Percentiles rank a stretch among this genome's conserved stretches.
Evolutionary conservation across 2,113 vertebrate species (phyloP).

Genomic region (Acrocephalus kingi): DNA sequence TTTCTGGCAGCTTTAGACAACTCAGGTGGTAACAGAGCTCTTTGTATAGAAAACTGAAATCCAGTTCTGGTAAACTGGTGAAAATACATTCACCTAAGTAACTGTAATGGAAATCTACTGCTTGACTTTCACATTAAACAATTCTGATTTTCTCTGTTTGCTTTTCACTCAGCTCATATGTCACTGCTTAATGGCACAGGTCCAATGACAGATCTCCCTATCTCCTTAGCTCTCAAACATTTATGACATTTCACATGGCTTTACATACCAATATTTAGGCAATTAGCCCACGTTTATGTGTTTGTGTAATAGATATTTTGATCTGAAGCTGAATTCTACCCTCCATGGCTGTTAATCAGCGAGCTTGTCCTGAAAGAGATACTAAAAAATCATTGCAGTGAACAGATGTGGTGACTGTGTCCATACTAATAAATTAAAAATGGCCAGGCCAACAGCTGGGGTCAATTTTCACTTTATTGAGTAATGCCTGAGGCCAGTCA

Average conservation of each 20-base stretch:
- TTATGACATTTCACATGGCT: background rate
- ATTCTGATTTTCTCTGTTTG: background rate
- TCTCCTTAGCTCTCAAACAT: background rate
- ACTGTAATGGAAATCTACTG: background rate
- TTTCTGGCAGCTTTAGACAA: background rate
- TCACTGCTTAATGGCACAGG: background rate
- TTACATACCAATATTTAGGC: background rate
- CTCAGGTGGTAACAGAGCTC: background rate
- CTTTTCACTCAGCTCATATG: background rate
- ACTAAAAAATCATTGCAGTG: conserved; percentile 3
- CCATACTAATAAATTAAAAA: conserved; percentile 12
- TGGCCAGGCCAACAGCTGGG: background rate
- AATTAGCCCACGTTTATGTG: background rate
- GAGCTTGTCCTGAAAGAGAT: background rate
- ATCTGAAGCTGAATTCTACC: background rate
- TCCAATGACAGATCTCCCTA: background rate
- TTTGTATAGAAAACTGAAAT: background rate
- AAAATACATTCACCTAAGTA: background rate
- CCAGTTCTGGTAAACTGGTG: background rate
- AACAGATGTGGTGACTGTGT: background rate
- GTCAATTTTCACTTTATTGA: background rate
- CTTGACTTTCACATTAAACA: background rate
- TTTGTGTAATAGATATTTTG: background rate
- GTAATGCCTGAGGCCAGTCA: background rate
- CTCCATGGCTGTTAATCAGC: background rate